Base-by-base conservation (phyloP, 2,888 invertebrate genomes). In the Polyploca ridens region DNA sequence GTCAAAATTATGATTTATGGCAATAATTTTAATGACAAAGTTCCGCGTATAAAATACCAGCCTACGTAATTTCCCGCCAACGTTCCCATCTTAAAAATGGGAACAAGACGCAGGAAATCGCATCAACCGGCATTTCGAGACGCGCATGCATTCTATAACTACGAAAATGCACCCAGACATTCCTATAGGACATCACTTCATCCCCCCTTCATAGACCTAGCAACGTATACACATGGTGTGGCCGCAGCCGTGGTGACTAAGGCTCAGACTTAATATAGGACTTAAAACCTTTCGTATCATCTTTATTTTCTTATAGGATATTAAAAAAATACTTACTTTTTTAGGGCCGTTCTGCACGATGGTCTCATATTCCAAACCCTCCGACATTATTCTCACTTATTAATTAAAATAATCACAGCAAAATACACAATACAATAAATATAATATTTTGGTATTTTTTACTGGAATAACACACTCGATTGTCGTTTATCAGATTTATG, bases 281-380 rank as follows among this genome's bases (percentile, higher is more conserved):
- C 38, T 63, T 66, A 64, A 67, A 58, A 35, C 68, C 54, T 10
- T 8, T 54, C 16, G 5, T 5, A 19, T 63, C 11, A 63, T 46
- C 68, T 68, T n/a, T 19, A 68, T 64, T 64, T 67, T 66, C 67
- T 73, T 71, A 4, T 70, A 65, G 67, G 49, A 67, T 66, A 64
- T 58, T 57, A 68, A 78, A 78, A 78, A 79, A 72, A 63, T 73
- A 91, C 94, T 95, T 87, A 95, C 95, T 95, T 95, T 95, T 92
- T 94, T 94, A 66, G 95, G 95, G 78, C 95, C 95, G 89, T 95
- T 95, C 85, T 95, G 95, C 78, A 95, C 94, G 77, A 95, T 94
- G 87, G 93, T 95, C 82, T 96, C 95, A 89, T 95, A 95, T 92
- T 95, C 95, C 89, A 95, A 92, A 82, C 95, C 95, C 89, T 95